Conservation (phyloP, 2,888 invertebrate genomes). For the Drosophila kuntzei region DNA sequence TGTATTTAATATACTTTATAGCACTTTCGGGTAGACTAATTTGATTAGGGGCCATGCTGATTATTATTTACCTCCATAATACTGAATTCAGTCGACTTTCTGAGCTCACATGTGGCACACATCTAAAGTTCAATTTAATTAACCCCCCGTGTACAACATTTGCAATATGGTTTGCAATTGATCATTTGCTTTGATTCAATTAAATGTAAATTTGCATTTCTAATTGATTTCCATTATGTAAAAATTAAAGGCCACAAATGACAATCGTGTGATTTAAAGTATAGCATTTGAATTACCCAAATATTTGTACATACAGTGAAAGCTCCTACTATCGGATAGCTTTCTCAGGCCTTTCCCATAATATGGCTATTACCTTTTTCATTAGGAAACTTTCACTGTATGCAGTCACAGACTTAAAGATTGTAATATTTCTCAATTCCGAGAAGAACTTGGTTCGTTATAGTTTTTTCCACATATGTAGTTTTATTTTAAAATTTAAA, state of each 20-base stretch:
- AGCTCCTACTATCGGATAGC: not conserved
- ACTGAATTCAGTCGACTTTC: not conserved
- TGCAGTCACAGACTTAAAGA: no score
- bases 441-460: not conserved
- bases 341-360: not conserved
- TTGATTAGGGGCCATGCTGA: not conserved
- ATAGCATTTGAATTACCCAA: not conserved
- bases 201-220: constrained; percentile 67
- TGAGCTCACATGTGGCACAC: constrained; percentile 1
- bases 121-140: constrained; percentile 53
- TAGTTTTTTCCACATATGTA: not conserved
- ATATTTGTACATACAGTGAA: not conserved
- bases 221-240: constrained; percentile 33
- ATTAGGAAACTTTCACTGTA: not conserved
- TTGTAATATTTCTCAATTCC: no score
- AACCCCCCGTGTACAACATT: constrained; percentile 34
- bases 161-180: constrained; percentile 19
- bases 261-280: constrained; percentile 2
- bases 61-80: constrained; percentile 8
- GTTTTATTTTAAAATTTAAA: not conserved
- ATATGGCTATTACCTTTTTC: not conserved
- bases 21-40: not conserved
- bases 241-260: constrained; percentile 6
- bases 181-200: constrained; percentile 64
- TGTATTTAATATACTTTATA: not conserved